Evolutionary conservation across 2,888 invertebrate species (phyloP).

Genomic region (Oligia fasciuncula): DNA sequence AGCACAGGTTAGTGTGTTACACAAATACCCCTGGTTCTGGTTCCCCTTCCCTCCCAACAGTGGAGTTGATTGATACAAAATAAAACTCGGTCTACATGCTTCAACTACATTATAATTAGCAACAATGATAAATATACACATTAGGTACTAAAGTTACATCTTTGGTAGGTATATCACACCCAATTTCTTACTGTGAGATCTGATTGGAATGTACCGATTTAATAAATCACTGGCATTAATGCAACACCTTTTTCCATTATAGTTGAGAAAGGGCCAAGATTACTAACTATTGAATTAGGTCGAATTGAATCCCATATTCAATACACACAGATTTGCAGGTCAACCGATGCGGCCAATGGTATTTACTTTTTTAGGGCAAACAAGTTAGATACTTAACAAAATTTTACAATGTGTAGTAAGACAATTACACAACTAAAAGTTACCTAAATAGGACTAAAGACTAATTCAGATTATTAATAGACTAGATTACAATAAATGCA

Average conservation of each 20-base stretch:
- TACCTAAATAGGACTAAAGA: slow-evolving; percentile 46
- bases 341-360: neutral
- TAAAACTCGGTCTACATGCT: slow-evolving; percentile 69
- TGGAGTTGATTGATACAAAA: slow-evolving; percentile 46
- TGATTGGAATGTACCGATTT: slow-evolving; percentile 68
- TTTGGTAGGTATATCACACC: slow-evolving; percentile 59
- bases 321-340: neutral
- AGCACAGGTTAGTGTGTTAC: too few species aligned
- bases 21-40: neutral
- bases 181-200: slow-evolving; percentile 54
- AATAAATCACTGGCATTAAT: slow-evolving; percentile 23
- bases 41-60: neutral
- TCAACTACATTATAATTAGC: slow-evolving; percentile 74
- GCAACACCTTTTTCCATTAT: neutral
- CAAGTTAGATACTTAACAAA: neutral
- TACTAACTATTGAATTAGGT: neutral
- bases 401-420: slow-evolving; percentile 12
- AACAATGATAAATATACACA: slow-evolving; percentile 60
- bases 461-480: slow-evolving; percentile 62
- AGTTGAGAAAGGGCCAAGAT: neutral
- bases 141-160: slow-evolving; percentile 65
- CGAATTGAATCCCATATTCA: neutral
- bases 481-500: slow-evolving; percentile 71
- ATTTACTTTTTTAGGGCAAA: neutral
- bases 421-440: slow-evolving; percentile 41